Evolutionary conservation across 2,797 vertebrate species (phyloP).

Genomic region (Valencia hispanica): DNA sequence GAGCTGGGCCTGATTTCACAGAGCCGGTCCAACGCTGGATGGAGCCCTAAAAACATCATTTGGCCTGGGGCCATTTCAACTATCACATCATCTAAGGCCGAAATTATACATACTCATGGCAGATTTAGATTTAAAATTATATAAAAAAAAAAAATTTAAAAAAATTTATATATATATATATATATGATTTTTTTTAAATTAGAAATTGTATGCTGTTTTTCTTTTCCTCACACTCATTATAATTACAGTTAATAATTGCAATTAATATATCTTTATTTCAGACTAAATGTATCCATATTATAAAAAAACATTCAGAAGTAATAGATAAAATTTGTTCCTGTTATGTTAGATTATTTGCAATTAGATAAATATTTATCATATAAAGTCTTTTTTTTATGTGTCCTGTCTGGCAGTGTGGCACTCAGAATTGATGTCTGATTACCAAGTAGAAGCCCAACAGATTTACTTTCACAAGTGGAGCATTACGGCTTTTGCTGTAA

Average conservation of each 20-base stretch:
- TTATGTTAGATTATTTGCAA: not conserved
- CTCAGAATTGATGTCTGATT: no score
- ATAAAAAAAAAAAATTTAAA: no score
- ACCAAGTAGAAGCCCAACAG: no score
- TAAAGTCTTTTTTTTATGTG: no score
- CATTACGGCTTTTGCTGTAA: no score
- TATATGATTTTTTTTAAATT: not conserved
- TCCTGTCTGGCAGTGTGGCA: no score
- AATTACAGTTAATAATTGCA: not conserved
- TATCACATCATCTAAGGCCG: not conserved
- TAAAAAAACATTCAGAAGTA: not conserved
- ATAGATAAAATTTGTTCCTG: not conserved
- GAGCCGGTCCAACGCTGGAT: not conserved
- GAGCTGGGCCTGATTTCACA: conserved; percentile 14
- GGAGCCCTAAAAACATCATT: not conserved
- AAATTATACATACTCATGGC: not conserved
- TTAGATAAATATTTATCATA: not conserved
- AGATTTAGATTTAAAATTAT: not conserved
- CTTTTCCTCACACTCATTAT: not conserved
- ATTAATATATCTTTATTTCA: not conserved
- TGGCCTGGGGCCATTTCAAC: not conserved
- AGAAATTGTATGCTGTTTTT: no score
- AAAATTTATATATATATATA: not conserved
- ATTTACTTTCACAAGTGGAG: no score
- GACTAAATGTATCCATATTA: not conserved